These are phyloP conservation scores for Talpa occidentalis DNA, from an alignment of 2,113 vertebrate genomes.

Conservation along the genomic window DNA sequence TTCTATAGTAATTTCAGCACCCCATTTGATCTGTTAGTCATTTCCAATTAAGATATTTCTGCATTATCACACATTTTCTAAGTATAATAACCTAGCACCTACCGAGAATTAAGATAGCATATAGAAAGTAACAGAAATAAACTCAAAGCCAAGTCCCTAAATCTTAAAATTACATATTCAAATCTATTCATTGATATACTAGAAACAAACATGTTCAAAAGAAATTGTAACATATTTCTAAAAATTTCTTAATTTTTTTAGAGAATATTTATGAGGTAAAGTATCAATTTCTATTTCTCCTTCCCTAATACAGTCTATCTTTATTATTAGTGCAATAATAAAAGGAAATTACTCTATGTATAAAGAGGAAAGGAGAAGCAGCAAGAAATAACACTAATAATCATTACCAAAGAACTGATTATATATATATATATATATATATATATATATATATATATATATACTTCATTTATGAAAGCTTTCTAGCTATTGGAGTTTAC, in stretches of 20 bases:
- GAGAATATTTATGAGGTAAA: not conserved
- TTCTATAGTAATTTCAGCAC: not conserved
- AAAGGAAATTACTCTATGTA: not conserved
- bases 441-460: not conserved
- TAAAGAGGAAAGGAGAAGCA: not conserved
- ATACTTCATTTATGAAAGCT: not conserved
- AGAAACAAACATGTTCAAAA: not conserved
- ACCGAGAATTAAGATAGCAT: not conserved
- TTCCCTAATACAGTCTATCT: not conserved
- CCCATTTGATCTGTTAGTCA: not conserved
- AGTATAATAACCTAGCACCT: not conserved
- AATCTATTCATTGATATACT: not conserved
- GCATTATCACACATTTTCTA: not conserved
- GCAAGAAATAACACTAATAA: not conserved
- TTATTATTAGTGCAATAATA: not conserved
- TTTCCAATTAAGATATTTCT: not conserved
- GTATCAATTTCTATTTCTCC: not conserved
- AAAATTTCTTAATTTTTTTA: not conserved
- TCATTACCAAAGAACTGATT: not conserved
- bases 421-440: not conserved
- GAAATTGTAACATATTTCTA: not conserved
- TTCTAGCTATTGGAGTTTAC: not conserved
- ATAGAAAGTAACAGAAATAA: not conserved
- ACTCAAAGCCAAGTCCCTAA: not conserved
- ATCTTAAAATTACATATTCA: not conserved